A percentile compares a stretch with the other conserved stretches of the same genome.
phyloP scores from a whole-genome alignment of 2,113 vertebrate genomes.

The Catagonus wagneri region DNA sequence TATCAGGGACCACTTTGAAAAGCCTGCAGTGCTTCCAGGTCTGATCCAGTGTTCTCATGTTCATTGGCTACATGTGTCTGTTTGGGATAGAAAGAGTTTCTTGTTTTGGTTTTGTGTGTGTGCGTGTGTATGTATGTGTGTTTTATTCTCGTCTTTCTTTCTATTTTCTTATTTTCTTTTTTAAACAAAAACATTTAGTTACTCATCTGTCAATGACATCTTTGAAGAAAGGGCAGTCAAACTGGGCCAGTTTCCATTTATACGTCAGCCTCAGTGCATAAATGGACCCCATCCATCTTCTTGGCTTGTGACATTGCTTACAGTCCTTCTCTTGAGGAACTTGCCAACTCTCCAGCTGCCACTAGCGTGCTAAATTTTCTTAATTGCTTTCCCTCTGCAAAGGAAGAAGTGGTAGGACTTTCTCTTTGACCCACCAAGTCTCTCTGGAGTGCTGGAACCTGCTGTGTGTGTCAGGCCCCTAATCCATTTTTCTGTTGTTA shows the following conservation, averaged over 20 bases:
- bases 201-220: constrained; percentile 62
- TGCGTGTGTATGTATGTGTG: neutral
- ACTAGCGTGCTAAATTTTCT: constrained; percentile 39
- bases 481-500: neutral
- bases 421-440: neutral
- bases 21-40: neutral
- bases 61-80: neutral
- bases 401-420: neutral
- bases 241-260: constrained; percentile 55
- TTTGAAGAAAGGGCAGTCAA: constrained; percentile 71
- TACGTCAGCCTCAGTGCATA: constrained; percentile 24
- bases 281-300: constrained; percentile 73
- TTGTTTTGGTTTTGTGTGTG: constrained; percentile 15
- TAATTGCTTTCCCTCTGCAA: constrained; percentile 46
- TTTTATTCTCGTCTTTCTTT: constrained; percentile 1
- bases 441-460: neutral
- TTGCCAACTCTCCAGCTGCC: constrained; percentile 59
- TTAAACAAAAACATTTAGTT: constrained; percentile 76
- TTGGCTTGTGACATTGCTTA: constrained; percentile 56
- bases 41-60: neutral
- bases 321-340: constrained; percentile 42
- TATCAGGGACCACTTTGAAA: constrained; percentile 43
- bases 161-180: constrained; percentile 53
- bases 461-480: neutral
- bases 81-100: constrained; percentile 56